Base-by-base conservation (phyloP, 2,113 vertebrate genomes). In the Corythaeola cristata region DNA sequence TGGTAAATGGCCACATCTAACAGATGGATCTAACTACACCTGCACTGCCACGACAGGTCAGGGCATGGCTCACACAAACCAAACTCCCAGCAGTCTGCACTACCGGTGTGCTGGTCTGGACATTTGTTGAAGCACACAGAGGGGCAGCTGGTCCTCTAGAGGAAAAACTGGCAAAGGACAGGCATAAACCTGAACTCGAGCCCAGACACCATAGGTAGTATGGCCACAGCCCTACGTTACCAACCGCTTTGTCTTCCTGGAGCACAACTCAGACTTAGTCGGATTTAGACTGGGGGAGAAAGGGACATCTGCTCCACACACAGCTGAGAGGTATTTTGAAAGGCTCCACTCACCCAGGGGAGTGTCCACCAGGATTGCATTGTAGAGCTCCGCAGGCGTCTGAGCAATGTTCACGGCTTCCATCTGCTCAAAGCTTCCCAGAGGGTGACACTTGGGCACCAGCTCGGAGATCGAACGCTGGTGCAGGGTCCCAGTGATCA, bases 361-460 rank as follows among this genome's bases (percentile, higher is more conserved):
- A 3, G 99, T 99, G 97, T 99, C 99, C 96, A 99, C 99, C 97
- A 99, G 98, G 95, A 99, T 99, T 86, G 99, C 99, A 83, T 99
- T 99, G 98, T 99, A 99, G 35, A 99, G 99, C 96, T 99, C 99
- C 0, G 99, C 99, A 2, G 99, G 99, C 4, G 99, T 99, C 98
- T 99, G 99, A 8, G 99, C 99, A 24, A 99, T 99, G 97, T 99
- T 99, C 90, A 99, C 99, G 0, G 99, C 99, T 98, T 99, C 99
- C 99, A 99, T 99, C 98, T 99, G 99, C 97, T 99, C 99, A 1
- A 99, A 99, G 98, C 99, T 99, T 92, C 99, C 99, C 85, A 99
- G 98, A 0, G 99, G 99, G 88, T 99, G 99, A 93, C 99, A 99
- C 95, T 99, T 99, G 62, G 99, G 99, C 89, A 99, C 99, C 75